phyloP scores from a whole-genome alignment of 2,888 invertebrate species.

The Fragum whitleyi region DNA sequence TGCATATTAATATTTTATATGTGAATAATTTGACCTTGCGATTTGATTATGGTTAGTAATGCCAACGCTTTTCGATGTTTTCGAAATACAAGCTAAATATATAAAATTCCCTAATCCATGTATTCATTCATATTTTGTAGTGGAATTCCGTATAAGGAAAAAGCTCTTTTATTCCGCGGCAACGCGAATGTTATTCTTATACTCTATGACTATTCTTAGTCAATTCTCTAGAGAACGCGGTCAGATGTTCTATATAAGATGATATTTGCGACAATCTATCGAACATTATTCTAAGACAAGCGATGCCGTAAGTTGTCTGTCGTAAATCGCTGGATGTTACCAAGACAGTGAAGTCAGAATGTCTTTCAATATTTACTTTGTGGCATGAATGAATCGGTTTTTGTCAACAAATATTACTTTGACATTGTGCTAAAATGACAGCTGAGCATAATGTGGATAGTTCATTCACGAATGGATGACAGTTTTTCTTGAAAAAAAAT shows the following conservation, averaged over 20 bases:
- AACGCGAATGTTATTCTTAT: background rate
- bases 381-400: background rate
- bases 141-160: constrained; percentile 18
- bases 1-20: too few relatives aligned
- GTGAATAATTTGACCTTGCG: too few relatives aligned
- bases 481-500: too few relatives aligned
- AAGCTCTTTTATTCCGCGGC: background rate
- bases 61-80: too few relatives aligned
- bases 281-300: constrained; percentile 10
- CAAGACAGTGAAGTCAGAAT: background rate
- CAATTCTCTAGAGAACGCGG: background rate
- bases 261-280: background rate
- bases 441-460: background rate
- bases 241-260: constrained; percentile 16
- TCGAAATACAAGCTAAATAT: too few relatives aligned
- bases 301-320: constrained; percentile 5
- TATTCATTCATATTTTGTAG: too few relatives aligned
- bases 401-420: background rate
- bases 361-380: background rate
- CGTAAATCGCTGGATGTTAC: constrained; percentile 2
- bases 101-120: too few relatives aligned
- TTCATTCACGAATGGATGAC: too few relatives aligned
- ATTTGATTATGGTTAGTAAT: too few relatives aligned
- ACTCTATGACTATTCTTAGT: constrained; percentile 18
- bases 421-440: background rate